phyloP scores from a whole-genome alignment of 2,888 invertebrate species.

The Exephanes ischioxanthus region DNA sequence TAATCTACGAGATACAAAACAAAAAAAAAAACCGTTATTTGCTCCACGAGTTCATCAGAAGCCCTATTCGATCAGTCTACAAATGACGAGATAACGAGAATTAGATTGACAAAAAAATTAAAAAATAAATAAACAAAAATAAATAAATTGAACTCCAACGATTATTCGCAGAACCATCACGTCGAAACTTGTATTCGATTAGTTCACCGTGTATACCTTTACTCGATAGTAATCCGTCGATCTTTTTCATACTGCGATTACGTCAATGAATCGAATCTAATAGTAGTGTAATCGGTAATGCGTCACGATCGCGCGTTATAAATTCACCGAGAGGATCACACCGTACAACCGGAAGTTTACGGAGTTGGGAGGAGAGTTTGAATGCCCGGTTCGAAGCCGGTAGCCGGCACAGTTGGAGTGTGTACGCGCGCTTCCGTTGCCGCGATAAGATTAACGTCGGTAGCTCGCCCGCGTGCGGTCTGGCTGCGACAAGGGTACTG shows the following conservation, averaged over 20 bases:
- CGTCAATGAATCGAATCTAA: slow-evolving; percentile 1
- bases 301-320: slow-evolving; percentile 36
- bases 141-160: slow-evolving; percentile 8
- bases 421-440: slow-evolving; percentile 37
- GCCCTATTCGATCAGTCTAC: background rate
- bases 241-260: slow-evolving; percentile 13
- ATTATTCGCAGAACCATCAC: slow-evolving; percentile 45
- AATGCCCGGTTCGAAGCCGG: slow-evolving; percentile 53
- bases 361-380: slow-evolving; percentile 34
- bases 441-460: slow-evolving; percentile 55
- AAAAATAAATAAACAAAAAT: background rate
- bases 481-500: slow-evolving; percentile 78
- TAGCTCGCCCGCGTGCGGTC: slow-evolving; percentile 68
- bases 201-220: slow-evolving; percentile 9
- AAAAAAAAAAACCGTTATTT: slow-evolving; percentile 11
- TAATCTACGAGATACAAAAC: background rate
- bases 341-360: slow-evolving; percentile 9
- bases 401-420: slow-evolving; percentile 38
- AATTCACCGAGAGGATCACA: slow-evolving; percentile 12
- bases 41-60: background rate
- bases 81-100: background rate
- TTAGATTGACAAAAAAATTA: background rate
- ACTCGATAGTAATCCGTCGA: slow-evolving; percentile 4
- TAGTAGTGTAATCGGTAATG: background rate
- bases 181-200: background rate